Conservation (phyloP, 1,140 invertebrate genomes). For the Penaeus vannamei region DNA sequence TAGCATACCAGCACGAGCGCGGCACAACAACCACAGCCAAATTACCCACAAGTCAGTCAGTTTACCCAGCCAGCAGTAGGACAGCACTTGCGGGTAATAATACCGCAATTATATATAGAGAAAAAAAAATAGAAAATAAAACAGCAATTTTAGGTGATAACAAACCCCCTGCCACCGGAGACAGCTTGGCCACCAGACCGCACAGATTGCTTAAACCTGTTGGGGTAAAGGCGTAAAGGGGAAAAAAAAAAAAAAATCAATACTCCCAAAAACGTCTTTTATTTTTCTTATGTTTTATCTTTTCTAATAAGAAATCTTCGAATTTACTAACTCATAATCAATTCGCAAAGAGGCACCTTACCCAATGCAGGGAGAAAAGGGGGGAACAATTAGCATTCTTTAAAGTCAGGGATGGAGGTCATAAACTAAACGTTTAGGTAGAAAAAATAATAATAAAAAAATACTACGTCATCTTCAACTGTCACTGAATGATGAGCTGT, state of each 20-base stretch:
- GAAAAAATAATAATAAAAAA: neutral
- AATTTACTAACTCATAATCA: no score
- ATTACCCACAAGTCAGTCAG: slow-evolving; percentile 8
- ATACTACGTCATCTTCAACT: neutral
- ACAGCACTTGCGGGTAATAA: slow-evolving; percentile 32
- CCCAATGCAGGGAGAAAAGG: no score
- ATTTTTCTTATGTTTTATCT: neutral
- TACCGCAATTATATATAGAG: neutral
- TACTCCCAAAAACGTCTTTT: neutral
- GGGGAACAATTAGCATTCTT: no score
- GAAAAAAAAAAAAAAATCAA: slow-evolving; percentile 26
- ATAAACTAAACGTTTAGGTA: neutral
- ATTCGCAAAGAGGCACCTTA: no score
- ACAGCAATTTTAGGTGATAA: slow-evolving; percentile 54
- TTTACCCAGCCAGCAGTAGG: slow-evolving; percentile 40
- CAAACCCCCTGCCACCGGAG: slow-evolving; percentile 64
- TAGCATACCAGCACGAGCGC: slow-evolving; percentile 31
- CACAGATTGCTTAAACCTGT: slow-evolving; percentile 66
- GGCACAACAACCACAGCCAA: slow-evolving; percentile 6
- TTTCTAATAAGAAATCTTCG: no score
- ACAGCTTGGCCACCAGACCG: slow-evolving; percentile 65
- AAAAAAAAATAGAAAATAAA: neutral
- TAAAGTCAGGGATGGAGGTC: no score
- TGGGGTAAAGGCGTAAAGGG: slow-evolving; percentile 38
- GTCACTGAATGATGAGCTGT: no score